Evolutionary conservation across 2,113 vertebrate genomes (phyloP), one percentile per base, ranked within the genome.

Genomic region (Pseudorasbora parva): DNA sequence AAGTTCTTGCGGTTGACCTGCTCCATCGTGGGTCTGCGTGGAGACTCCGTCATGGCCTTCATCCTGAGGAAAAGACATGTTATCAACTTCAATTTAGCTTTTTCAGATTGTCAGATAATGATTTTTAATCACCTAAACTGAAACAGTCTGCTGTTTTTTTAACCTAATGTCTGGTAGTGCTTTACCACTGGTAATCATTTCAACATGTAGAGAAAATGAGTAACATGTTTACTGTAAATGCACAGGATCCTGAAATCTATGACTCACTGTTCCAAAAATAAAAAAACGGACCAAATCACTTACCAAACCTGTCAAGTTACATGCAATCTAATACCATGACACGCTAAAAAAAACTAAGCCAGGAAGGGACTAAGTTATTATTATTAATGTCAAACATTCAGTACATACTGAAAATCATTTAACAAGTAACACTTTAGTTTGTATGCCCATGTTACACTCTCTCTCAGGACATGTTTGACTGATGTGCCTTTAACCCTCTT

Each of bases 11-110:
- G 89, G 27, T 94, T 92, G 88, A 96, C 90, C 17, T 97, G 96
- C 83, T 95, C 95, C 17, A 95, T 92, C 0, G 92, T 94, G 0
- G 94, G 94, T 21, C 96, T 93, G 2, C 95, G 92, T 0, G 95
- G 95, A n/a, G 84, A 91, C 8, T 91, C 92, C 0, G 94, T 91
- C 92, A 93, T 85, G 1, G 91, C 86, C 3, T 90, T 93, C 2
- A 94, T 86, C 43, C 97, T 98, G 88, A 25, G 43, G 15, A 60
- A 2, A 2, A 57, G 14, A 62, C 3, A 37, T 6, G 11, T 21
- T 0, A 54, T 54, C 51, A 54, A 21, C 45, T 71, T 45, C 45
- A 49, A 0, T 43, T 19, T 17, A 45, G 19, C 8, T 21, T 21
- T 12, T 8, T 72, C n/a, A 0, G n/a, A n/a, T n/a, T 3, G 4